phyloP scores from a whole-genome alignment of 2,797 vertebrate genomes.

The Megaceryle alcyon region DNA sequence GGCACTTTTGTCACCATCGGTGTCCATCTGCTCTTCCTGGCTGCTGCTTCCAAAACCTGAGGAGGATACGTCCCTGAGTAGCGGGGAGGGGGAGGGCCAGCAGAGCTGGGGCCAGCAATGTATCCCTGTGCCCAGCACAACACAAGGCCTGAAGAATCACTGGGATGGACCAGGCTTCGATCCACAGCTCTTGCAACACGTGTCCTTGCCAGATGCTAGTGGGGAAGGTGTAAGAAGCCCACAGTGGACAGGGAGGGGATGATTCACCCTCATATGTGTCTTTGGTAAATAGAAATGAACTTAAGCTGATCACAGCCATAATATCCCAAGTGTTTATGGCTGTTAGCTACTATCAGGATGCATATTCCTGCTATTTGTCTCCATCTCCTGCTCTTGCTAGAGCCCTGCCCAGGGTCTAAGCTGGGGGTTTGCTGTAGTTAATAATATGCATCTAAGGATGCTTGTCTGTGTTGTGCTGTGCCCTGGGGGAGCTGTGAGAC shows the following conservation, averaged over 20 bases:
- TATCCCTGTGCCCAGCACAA: neutral
- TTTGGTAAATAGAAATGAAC: neutral
- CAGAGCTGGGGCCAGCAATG: neutral
- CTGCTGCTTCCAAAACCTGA: neutral
- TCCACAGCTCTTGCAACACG: neutral
- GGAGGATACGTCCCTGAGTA: neutral
- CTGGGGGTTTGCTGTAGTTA: neutral
- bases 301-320: neutral
- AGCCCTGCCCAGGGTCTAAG: neutral
- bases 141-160: fast-evolving
- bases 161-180: neutral
- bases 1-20: neutral
- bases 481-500: neutral
- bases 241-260: neutral
- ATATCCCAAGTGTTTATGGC: neutral
- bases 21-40: neutral
- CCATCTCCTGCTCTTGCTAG: neutral
- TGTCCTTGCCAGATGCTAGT: neutral
- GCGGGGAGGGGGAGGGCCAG: neutral
- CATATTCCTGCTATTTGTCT: neutral
- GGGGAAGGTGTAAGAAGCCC: neutral
- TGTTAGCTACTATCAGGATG: neutral
- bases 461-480: fast-evolving
- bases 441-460: neutral
- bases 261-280: neutral